Evolutionary conservation across 2,888 invertebrate species (phyloP).

Genomic region (Labia minor): DNA sequence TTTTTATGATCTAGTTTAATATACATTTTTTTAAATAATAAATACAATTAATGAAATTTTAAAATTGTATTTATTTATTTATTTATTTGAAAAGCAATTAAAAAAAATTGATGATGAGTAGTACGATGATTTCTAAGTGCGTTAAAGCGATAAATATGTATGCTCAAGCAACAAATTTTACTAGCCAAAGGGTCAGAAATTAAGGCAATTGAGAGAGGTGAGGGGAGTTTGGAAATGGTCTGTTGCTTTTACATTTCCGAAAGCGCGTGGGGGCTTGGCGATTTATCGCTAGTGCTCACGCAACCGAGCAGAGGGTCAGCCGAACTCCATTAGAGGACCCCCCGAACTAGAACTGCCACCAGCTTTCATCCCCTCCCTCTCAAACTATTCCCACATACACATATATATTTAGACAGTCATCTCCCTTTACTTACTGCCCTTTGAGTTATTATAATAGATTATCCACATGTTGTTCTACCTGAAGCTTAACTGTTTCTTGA

Average conservation of each 20-base stretch:
- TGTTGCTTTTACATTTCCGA: slow-evolving; percentile 13
- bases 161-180: neutral
- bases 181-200: neutral
- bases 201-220: neutral
- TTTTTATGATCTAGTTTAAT: too few relatives aligned
- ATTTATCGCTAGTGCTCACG: neutral
- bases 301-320: neutral
- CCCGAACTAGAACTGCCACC: neutral
- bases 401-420: too few relatives aligned
- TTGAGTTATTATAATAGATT: neutral
- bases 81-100: too few relatives aligned
- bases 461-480: neutral
- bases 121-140: neutral
- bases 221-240: neutral
- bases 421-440: too few relatives aligned
- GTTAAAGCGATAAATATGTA: neutral
- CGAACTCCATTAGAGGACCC: neutral
- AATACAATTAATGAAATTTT: too few relatives aligned
- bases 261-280: neutral
- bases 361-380: too few relatives aligned
- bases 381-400: too few relatives aligned
- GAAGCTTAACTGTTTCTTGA: neutral
- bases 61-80: too few relatives aligned
- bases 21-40: too few relatives aligned
- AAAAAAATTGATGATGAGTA: too few relatives aligned